Evolutionary conservation across 2,113 vertebrate species (phyloP), one percentile per base, ranked within the genome.

Genomic region (Takifugu flavidus): DNA sequence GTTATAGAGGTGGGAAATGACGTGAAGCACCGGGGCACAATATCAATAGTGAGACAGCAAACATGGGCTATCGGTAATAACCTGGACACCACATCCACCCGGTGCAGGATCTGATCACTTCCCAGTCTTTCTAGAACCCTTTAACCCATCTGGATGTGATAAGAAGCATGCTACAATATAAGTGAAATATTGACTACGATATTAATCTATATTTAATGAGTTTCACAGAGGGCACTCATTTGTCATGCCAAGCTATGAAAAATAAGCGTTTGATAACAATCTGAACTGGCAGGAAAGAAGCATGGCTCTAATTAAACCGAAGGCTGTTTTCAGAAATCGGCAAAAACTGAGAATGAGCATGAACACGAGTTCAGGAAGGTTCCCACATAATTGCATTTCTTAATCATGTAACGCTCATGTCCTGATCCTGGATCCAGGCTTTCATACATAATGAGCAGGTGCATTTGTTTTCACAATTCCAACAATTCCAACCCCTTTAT

Each of bases 151-250:
- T 26, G 2, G 29, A 50, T 65, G 57, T 59, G 65, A 72, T 74
- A 62, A 71, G 64, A 29, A 62, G 46, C 29, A 14, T 13, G 43
- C 56, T 60, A 60, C 67, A 77, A 71, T 78, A 65, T 31, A 43
- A 49, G n/a, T 20, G 44, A 75, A 77, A 79, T 49, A 74, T 39
- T 63, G 25, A 27, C 20, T 15, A 15, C 53, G 79, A 85, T 86
- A 82, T 59, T 59, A 75, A 83, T 85, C 81, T 86, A 45, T 53
- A 74, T 78, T 83, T 84, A 84, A 86, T 67, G 62, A 76, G 70
- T 85, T 86, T 82, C 49, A 57, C 67, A 26, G 26, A 64, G 58
- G 39, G 10, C 14, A 27, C 59, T 84, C 79, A 78, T 86, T 85
- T 85, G 69, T 84, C 77, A 84, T 72, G 51, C 56, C 61, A 67